Conservation (phyloP, 1,140 invertebrate species). For the Heliconius congener region DNA sequence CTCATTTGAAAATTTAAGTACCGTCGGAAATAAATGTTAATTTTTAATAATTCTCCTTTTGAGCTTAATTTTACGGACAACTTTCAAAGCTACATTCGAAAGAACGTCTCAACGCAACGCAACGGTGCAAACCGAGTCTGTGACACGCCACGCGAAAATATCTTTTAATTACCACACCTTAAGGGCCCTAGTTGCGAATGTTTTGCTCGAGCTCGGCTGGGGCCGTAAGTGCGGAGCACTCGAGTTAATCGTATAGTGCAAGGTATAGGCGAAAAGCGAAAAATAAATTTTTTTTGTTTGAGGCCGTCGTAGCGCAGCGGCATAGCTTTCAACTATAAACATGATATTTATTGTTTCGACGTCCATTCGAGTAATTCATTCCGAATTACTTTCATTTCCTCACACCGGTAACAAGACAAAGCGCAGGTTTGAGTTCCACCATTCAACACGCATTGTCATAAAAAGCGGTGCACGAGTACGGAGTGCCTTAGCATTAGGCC, state of each 20-base stretch:
- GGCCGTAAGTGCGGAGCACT: slow-evolving; percentile 58
- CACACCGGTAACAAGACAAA: too few relatives aligned
- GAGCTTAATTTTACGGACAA: slow-evolving; percentile 67
- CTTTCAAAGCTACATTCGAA: slow-evolving; percentile 65
- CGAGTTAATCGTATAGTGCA: slow-evolving; percentile 50
- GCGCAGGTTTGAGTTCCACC: too few relatives aligned
- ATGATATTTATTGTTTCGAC: too few relatives aligned
- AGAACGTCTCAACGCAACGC: slow-evolving; percentile 54
- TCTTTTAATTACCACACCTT: slow-evolving; percentile 70
- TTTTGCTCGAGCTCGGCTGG: slow-evolving; percentile 55
- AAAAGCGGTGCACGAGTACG: too few relatives aligned
- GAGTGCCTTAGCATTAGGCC: too few relatives aligned
- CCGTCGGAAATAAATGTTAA: slow-evolving; percentile 52
- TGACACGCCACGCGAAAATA: slow-evolving; percentile 70
- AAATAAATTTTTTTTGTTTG: neutral
- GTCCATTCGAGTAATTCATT: too few relatives aligned
- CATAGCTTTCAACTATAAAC: too few relatives aligned
- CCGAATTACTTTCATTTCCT: too few relatives aligned
- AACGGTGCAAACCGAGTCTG: slow-evolving; percentile 58
- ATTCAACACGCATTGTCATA: too few relatives aligned
- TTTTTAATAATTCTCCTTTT: slow-evolving; percentile 70
- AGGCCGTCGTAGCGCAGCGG: too few relatives aligned
- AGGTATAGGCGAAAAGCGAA: slow-evolving; percentile 13
- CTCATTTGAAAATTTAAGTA: slow-evolving; percentile 21
- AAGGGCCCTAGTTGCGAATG: slow-evolving; percentile 68